A percentile compares a stretch with the other conserved stretches of the same genome.
Evolutionary conservation across 2,797 vertebrate genomes (phyloP).

Genomic region (Sylvilagus floridanus): DNA sequence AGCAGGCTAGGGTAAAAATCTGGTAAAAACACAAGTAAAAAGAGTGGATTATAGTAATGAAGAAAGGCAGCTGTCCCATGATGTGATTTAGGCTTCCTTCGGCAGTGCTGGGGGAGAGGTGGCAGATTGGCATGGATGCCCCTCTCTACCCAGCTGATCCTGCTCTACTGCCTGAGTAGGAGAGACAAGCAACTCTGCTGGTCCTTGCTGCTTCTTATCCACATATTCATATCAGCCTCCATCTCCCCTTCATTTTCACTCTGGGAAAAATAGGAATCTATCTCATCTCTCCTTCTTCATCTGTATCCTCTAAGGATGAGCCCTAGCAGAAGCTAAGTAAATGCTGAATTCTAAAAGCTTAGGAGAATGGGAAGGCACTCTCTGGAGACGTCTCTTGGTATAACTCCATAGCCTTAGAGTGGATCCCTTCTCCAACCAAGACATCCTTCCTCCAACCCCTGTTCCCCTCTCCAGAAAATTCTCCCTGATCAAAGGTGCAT

Average conservation of each 20-base stretch:
- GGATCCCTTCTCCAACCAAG: not conserved
- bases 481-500: not conserved
- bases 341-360: not conserved
- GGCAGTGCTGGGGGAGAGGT: not conserved
- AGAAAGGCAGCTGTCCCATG: not conserved
- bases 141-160: not conserved
- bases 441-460: not conserved
- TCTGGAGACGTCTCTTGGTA: not conserved
- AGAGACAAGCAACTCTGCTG: not conserved
- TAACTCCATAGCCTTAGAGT: too few species aligned
- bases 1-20: constrained; percentile 16
- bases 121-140: not conserved
- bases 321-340: not conserved
- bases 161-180: not conserved
- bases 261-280: not conserved
- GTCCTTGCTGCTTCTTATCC: too few species aligned
- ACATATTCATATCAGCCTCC: not conserved
- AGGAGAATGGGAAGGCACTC: too few species aligned
- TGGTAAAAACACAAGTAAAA: constrained; percentile 13
- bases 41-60: constrained; percentile 12
- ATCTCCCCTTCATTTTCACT: not conserved
- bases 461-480: not conserved
- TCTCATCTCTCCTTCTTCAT: not conserved
- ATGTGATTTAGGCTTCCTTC: not conserved
- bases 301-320: not conserved